Conservation (phyloP, 2,113 vertebrate genomes). For the Isichthys henryi region DNA sequence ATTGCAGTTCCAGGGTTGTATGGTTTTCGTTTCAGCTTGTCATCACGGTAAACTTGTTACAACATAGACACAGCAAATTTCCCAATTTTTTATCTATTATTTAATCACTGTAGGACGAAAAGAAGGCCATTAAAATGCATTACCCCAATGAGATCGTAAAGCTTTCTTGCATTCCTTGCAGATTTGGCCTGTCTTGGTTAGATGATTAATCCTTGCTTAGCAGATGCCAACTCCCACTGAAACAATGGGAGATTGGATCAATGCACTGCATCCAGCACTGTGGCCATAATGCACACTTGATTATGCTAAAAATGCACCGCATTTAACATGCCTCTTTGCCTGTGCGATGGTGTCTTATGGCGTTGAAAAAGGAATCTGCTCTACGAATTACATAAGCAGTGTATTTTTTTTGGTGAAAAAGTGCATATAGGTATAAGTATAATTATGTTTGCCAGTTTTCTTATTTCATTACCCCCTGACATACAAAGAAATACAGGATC, state of each 20-base stretch:
- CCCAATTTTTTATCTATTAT: slow-evolving; percentile 28
- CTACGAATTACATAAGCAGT: not conserved
- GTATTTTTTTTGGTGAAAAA: not conserved
- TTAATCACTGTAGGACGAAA: slow-evolving; percentile 39
- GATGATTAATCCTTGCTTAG: slow-evolving; percentile 47
- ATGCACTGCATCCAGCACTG: slow-evolving; percentile 18
- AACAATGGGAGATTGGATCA: slow-evolving; percentile 27
- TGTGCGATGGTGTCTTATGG: slow-evolving; percentile 21
- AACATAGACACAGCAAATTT: slow-evolving; percentile 48
- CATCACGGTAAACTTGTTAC: slow-evolving; percentile 54
- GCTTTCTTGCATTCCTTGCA: slow-evolving; percentile 51
- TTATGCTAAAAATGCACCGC: not conserved
- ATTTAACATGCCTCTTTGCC: slow-evolving; percentile 23
- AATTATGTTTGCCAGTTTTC: not conserved
- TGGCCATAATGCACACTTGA: slow-evolving; percentile 24
- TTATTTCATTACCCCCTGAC: not conserved
- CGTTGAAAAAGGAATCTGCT: slow-evolving; percentile 18
- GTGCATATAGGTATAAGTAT: not conserved
- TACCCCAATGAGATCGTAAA: slow-evolving; percentile 54
- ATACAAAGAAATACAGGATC: not conserved
- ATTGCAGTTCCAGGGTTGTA: slow-evolving; percentile 22
- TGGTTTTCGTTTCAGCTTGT: slow-evolving; percentile 53
- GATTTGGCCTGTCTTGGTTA: slow-evolving; percentile 41
- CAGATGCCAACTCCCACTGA: slow-evolving; percentile 39
- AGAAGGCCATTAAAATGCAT: slow-evolving; percentile 61